Evolutionary conservation across 1,140 invertebrate genomes (phyloP), one percentile per base, ranked within the genome.

Genomic region (Drosophila yakuba): DNA sequence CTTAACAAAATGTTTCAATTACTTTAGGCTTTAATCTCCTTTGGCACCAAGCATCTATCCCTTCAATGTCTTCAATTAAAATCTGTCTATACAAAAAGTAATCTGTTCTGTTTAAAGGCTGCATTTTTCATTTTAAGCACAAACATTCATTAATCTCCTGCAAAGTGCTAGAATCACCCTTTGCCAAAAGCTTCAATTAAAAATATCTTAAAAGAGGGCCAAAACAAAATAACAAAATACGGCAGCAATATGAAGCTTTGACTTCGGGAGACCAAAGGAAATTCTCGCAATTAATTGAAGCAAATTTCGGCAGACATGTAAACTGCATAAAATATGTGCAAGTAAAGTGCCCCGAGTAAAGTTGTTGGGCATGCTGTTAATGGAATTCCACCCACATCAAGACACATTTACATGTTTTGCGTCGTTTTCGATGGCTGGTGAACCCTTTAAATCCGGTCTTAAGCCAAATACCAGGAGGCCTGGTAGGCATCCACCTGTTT

Each of bases 401-500:
- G 4, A n/a, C 23, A 52, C 43, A 43, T 32, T 32, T 32, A 2
- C 32, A 23, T 52, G 38, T 41, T 52, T 63, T 35, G 45, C 28
- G 35, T 62, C 35, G 45, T 50, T 17, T 11, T 10, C 10, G 47
- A 23, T 14, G 12, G 15, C 8, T 15, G 36, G 38, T 39, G 35
- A 36, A 36, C 20, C 47, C 51, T 71, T 71, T 71, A 72, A 72
- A 38, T 45, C 44, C 10, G 11, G 1, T 38, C 4, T 66, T 52
- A 68, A 66, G 57, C 35, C 57, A 59, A 59, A 44, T 59, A 32
- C 54, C 23, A 36, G 25, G 2, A 20, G 60, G 62, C 43, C 74
- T 25, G 61, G 59, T 55, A 67, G 57, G 66, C 80, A 79, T 71
- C 60, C 84, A 89, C 83, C 83, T 88, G 73, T 89, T 80, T 89